Evolutionary conservation across 2,888 invertebrate genomes (phyloP), one percentile per base, ranked within the genome.

Genomic region (Rosalia funebris): DNA sequence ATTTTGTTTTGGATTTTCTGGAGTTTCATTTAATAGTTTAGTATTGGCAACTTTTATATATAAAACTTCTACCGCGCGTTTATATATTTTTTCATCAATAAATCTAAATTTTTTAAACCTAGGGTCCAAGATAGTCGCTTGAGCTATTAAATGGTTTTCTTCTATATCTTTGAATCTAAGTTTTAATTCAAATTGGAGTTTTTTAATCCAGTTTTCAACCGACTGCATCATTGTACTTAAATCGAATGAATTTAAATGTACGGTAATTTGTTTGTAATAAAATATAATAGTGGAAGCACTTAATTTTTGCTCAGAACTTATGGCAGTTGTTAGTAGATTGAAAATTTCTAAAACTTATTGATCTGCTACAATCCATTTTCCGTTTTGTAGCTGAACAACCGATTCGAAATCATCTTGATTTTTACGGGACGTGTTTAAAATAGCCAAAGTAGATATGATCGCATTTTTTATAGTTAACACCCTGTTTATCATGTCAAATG

Each of bases 61-160:
- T 52, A 63, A 50, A 41, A 1, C 17, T 50, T 56, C 50, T 48
- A 56, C 50, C 7, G 56, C 45, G 48, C 11, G 15, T 45, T 45
- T 39, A 14, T 62, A 62, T 31, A 25, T 54, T 2, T 19, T 48
- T 36, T 56, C 52, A 34, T 56, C 46, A 1, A 56, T 56, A 37
- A 60, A 57, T 7, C 53, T 50, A 54, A 55, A 50, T 60, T 62
- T 65, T 55, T 65, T 60, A 17, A 62, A 54, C 37, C 65, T 34
- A 17, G 54, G 62, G 37, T 59, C 62, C 50, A 62, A 57, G 12
- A 65, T 57, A n/a, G 60, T 65, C 1, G 61, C 50, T 60, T 62
- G 59, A 2, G 55, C 58, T 25, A 60, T 53, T 46, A 60, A 59
- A 15, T 46, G 4, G 12, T 57, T 61, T 12, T 15, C 56, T 47